Conservation (phyloP, 2,888 invertebrate genomes). For the Ophioninae sp. region DNA sequence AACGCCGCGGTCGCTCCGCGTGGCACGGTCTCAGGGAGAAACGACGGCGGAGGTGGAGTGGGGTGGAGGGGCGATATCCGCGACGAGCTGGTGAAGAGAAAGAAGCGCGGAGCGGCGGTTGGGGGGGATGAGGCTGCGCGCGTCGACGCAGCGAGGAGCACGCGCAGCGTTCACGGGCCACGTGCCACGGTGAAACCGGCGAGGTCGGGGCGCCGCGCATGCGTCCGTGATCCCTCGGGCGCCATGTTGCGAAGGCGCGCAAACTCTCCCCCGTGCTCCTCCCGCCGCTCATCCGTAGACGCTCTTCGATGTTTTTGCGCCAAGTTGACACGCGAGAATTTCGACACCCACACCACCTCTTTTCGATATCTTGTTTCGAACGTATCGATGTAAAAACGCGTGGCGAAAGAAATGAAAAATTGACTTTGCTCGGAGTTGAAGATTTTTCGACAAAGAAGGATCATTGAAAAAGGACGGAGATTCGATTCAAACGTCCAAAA, state of each 20-base stretch:
- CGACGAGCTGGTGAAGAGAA: conserved; percentile 28
- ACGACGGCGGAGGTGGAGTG: conserved; percentile 1
- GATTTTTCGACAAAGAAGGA: too few relatives aligned
- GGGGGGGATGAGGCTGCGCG: conserved; percentile 66
- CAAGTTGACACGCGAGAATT: conserved; percentile 62
- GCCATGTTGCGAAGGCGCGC: conserved; percentile 65
- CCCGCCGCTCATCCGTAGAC: too few relatives aligned
- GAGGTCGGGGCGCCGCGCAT: too few relatives aligned
- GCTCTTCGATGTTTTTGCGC: conserved; percentile 57
- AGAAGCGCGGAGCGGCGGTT: too few relatives aligned
- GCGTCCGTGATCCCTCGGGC: conserved; percentile 60
- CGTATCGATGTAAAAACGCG: too few relatives aligned
- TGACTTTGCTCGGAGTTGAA: too few relatives aligned
- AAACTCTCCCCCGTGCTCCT: conserved; percentile 52
- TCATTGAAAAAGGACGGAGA: too few relatives aligned
- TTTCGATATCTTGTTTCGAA: conserved; percentile 65
- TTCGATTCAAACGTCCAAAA: too few relatives aligned
- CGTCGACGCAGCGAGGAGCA: conserved; percentile 66
- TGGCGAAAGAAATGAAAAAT: too few relatives aligned
- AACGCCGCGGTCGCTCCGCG: conserved; percentile 52
- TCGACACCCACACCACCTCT: conserved; percentile 39
- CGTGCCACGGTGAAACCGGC: conserved; percentile 62
- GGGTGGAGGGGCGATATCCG: conserved; percentile 39
- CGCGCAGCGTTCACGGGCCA: conserved; percentile 62
- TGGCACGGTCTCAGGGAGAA: conserved; percentile 30